Base-by-base conservation (phyloP, 2,888 invertebrate species). In the Corythucha ciliata region DNA sequence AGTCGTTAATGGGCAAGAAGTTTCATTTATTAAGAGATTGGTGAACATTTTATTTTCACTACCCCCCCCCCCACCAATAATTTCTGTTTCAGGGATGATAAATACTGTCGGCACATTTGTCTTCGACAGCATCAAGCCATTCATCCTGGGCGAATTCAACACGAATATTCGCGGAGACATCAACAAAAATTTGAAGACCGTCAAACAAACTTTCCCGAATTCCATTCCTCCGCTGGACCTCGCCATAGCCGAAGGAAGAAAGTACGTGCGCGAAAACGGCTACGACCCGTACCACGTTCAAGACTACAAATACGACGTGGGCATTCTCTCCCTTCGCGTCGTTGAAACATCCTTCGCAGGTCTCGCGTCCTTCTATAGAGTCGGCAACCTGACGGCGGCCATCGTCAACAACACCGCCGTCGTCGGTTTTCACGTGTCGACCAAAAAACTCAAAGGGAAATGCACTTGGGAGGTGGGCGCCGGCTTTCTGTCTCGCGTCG, bases 121-220 rank as follows among this genome's bases (percentile, higher is more conserved):
- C 8, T 90, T 92, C 61, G 87, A 89, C 65, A 82, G 84, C 8
- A 83, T 91, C 62, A 90, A 91, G 65, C 89, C 89, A 0, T 82
- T 82, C 59, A 79, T 91, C 57, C 69, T 90, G 21, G 77, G 77
- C 58, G 81, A 86, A 68, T 83, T 84, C 1, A 86, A 88, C 63
- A 75, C 76, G 1, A 81, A 83, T 64, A 72, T 85, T 1, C 75
- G 84, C 58, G 74, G 71, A 1, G 81, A 82, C 65, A 79, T 90
- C 1, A 84, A 90, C 65, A 73, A 76, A 12, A 78, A 84, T 65
- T 74, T 55, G 12, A 53, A 40, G 34, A 26, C 29, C 12, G 14
- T 55, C 12, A 78, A 83, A 12, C 79, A 83, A 62, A 78, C 77
- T 52, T 81, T 89, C 62, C 86, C 88, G 0, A 88, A 88, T 66